Evolutionary conservation across 2,888 invertebrate genomes (phyloP), one percentile per base, ranked within the genome.

Genomic region (Pseudolycoriella hygida): DNA sequence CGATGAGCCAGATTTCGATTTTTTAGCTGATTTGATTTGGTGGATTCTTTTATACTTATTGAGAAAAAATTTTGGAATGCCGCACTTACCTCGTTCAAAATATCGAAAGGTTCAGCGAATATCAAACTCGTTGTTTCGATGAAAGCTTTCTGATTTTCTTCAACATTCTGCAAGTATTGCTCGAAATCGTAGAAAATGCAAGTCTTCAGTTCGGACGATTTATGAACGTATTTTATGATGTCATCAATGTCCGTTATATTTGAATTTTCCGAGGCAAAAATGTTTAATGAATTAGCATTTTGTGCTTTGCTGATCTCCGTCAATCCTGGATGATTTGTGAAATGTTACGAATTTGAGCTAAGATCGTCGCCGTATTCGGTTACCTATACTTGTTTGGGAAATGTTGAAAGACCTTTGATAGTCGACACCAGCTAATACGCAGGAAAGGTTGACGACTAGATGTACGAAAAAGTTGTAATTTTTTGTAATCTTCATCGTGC

Each of bases 121-220:
- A 65, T 59, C 40, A 65, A 51, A 50, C 57, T 64, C n/a, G 58
- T 57, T 51, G 59, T 61, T 48, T 63, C 63, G 43, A 60, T 56
- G 37, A 62, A 58, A 18, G 57, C 57, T 40, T 52, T 50, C 20
- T 64, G 54, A 48, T 53, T 59, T 2, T 54, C 48, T 40, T 60
- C 61, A 30, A 65, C 56, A 44, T 59, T 60, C 25, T 54, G 47
- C 39, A 62, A 60, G 54, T 60, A 65, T 17, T 56, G 47, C 39
- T 57, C 57, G 3, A 53, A 45, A 46, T 62, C 56, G 45, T 58
- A 57, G 47, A 61, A 65, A 15, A 65, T 57, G 5, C 59, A 57
- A 0, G 60, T 58, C 45, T 60, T 58, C 43, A 57, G 55, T 48
- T 59, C 54, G 1, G 57, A 52, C 8, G 18, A 42, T 42, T 52